Conservation (phyloP, 1,140 invertebrate genomes). For the Drosophila novamexicana region DNA sequence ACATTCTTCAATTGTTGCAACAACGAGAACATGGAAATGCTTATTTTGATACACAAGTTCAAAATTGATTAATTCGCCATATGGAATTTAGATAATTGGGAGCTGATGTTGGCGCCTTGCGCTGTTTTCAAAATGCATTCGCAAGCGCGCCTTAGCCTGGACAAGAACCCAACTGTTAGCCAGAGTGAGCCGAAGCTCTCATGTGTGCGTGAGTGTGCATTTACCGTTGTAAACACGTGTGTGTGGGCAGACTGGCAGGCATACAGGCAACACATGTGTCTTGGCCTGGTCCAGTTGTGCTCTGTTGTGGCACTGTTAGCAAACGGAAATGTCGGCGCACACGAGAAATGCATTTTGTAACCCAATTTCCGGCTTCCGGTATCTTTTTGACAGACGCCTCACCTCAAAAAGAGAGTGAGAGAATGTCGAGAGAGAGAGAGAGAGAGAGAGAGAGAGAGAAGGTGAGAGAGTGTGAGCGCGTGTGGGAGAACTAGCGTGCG, state of each 20-base stretch:
- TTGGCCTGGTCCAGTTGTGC: conserved; percentile 30
- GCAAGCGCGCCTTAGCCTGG: conserved; percentile 55
- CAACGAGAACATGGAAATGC: background rate
- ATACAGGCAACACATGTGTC: conserved; percentile 30
- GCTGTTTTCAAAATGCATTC: conserved; percentile 65
- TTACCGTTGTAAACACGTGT: conserved; percentile 29
- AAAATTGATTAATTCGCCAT: background rate
- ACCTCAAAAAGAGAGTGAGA: conserved; percentile 24
- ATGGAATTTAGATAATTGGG: background rate
- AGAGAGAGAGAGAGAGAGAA: background rate
- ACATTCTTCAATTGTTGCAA: conserved; percentile 17
- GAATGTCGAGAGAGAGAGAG: conserved; percentile 5
- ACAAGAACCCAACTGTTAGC: conserved; percentile 57
- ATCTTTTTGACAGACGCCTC: conserved; percentile 58
- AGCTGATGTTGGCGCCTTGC: background rate
- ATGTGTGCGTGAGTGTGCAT: conserved; percentile 36
- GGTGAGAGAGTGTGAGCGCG: conserved; percentile 9
- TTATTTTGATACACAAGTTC: background rate
- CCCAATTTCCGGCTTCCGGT: conserved; percentile 77
- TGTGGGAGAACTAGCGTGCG: conserved; percentile 47
- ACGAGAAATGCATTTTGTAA: conserved; percentile 78
- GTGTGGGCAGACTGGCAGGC: conserved; percentile 5
- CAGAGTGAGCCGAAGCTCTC: conserved; percentile 55
- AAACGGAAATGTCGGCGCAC: conserved; percentile 64
- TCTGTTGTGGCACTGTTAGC: conserved; percentile 71